These are phyloP conservation scores for Deladenus siricidicola DNA, from an alignment of 2,888 invertebrate species.

Conservation along the genomic window DNA sequence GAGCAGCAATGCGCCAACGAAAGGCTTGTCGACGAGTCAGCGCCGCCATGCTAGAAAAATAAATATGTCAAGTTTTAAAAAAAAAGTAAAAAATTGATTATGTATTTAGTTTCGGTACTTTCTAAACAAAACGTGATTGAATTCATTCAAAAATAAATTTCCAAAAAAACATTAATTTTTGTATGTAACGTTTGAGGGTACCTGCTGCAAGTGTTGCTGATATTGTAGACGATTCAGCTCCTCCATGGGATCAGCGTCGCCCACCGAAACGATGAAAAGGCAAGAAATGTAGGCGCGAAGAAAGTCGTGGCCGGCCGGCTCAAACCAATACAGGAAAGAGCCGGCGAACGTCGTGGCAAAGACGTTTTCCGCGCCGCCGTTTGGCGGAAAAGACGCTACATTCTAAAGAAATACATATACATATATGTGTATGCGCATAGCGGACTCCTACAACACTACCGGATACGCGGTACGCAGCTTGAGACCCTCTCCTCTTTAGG, in stretches of 20 bases:
- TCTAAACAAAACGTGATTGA: no score
- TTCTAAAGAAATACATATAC: not conserved
- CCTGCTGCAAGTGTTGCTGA: constrained; percentile 69
- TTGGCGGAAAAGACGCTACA: not conserved
- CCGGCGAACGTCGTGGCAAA: constrained; percentile 19
- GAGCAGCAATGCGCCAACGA: constrained; percentile 40
- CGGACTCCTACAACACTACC: no score
- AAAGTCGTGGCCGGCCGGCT: constrained; percentile 76
- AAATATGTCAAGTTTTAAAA: not conserved
- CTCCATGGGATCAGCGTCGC: constrained; percentile 65
- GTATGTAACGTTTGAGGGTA: no score
- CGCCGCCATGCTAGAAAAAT: constrained; percentile 34
- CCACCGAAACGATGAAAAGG: constrained; percentile 60
- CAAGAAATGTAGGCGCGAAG: constrained; percentile 62
- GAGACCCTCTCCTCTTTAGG: no score
- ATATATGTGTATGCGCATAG: no score
- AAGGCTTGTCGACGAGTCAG: constrained; percentile 21
- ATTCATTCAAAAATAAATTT: no score
- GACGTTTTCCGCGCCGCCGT: constrained; percentile 6
- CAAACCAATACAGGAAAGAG: constrained; percentile 31
- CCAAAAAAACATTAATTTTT: not conserved
- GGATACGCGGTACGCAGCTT: no score
- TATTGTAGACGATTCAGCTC: constrained; percentile 71
- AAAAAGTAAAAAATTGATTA: not conserved
- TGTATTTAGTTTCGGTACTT: not conserved